Percentiles rank a stretch among this genome's conserved stretches.
These are phyloP conservation scores for Trinectes maculatus DNA, from an alignment of 2,113 vertebrate species.

Conservation along the genomic window DNA sequence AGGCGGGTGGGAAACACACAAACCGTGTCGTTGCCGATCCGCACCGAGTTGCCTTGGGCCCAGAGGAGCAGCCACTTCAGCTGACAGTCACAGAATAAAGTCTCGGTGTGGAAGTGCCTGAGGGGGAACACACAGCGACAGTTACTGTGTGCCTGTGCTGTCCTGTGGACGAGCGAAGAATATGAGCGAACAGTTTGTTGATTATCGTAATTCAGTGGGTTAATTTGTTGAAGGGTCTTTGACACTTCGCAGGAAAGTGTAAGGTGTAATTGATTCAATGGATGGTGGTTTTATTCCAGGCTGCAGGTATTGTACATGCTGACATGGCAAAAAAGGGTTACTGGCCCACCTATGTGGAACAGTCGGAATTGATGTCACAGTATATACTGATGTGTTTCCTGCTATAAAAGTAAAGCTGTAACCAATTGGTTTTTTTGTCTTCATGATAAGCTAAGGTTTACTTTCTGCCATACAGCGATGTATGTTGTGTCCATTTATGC, in stretches of 20 bases:
- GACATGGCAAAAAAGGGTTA: conserved; percentile 19
- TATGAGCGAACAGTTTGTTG: background rate
- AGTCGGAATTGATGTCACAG: conserved; percentile 19
- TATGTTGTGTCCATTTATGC: background rate
- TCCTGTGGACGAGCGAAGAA: background rate
- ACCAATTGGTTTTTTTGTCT: too few species aligned
- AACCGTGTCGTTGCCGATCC: conserved; percentile 85
- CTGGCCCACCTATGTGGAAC: background rate
- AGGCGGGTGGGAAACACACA: conserved; percentile 86
- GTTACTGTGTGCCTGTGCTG: conserved; percentile 3
- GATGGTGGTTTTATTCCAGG: conserved; percentile 1
- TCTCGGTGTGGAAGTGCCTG: conserved; percentile 88
- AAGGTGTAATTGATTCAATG: background rate
- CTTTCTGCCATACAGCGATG: too few species aligned
- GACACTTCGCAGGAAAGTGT: conserved; percentile 1
- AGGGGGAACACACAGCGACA: conserved; percentile 29
- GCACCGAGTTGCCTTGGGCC: conserved; percentile 82
- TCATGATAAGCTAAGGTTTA: background rate
- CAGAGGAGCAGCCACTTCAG: conserved; percentile 88
- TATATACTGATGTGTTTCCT: conserved; percentile 2
- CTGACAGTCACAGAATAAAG: conserved; percentile 92
- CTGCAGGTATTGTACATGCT: background rate
- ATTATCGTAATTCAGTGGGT: background rate
- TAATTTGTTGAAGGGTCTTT: background rate
- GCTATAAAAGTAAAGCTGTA: background rate